phyloP scores from a whole-genome alignment of 2,797 vertebrate genomes.

The Coilia nasus region DNA sequence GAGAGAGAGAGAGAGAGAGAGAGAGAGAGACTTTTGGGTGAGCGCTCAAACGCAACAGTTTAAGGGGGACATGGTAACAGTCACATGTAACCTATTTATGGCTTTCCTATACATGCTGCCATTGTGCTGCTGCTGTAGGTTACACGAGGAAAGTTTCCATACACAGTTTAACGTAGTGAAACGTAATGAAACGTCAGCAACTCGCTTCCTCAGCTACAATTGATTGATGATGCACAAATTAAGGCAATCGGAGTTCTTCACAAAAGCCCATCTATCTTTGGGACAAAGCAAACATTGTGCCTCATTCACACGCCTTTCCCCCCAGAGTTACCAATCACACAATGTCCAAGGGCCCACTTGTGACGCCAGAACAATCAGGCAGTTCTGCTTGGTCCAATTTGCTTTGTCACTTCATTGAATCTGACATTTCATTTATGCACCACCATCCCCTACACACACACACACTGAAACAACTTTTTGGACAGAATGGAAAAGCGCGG shows the following conservation, averaged over 20 bases:
- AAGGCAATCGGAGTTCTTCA: background rate
- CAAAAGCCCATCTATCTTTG: slow-evolving; percentile 31
- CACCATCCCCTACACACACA: too few relatives aligned
- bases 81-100: slow-evolving; percentile 33
- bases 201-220: slow-evolving; percentile 15
- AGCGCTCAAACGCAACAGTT: background rate
- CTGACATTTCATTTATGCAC: slow-evolving; percentile 20
- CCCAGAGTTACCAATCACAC: slow-evolving; percentile 24
- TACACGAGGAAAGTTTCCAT: slow-evolving; percentile 6
- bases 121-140: background rate
- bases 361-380: slow-evolving; percentile 25
- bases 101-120: slow-evolving; percentile 26
- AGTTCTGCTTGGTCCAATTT: slow-evolving; percentile 27
- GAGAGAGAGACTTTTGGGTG: background rate
- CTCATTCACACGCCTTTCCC: slow-evolving; percentile 37
- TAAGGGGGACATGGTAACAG: background rate
- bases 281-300: slow-evolving; percentile 33
- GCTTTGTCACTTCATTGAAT: slow-evolving; percentile 24
- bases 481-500: background rate
- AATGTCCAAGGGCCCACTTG: slow-evolving; percentile 22
- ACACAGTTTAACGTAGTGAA: background rate
- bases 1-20: background rate
- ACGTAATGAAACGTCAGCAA: background rate
- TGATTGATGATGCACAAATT: slow-evolving; percentile 8
- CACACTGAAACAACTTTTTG: background rate